Evolutionary conservation across 1,140 invertebrate species (phyloP).

Genomic region (Formica selysi): DNA sequence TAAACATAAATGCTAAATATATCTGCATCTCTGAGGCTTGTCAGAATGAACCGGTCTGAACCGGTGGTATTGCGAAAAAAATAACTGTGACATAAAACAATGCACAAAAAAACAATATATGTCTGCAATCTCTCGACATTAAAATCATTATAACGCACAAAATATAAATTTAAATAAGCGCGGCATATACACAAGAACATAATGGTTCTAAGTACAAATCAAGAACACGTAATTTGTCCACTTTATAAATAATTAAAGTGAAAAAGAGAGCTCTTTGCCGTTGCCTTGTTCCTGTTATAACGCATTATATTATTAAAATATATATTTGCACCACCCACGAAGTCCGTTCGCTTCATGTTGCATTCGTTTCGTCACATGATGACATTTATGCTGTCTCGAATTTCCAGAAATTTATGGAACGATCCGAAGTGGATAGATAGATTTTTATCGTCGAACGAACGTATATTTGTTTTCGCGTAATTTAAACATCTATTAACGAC

Average conservation of each 20-base stretch:
- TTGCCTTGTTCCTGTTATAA: neutral
- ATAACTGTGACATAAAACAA: conserved; percentile 49
- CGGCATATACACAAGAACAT: neutral
- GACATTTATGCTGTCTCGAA: conserved; percentile 30
- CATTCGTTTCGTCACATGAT: conserved; percentile 24
- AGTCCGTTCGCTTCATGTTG: neutral
- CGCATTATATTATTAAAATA: conserved; percentile 30
- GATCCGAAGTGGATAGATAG: neutral
- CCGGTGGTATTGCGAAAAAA: conserved; percentile 47
- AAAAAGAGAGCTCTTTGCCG: neutral
- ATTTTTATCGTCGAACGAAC: conserved; percentile 16
- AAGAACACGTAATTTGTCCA: neutral
- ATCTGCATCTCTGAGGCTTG: conserved; percentile 56
- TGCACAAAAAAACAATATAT: neutral
- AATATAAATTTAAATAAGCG: neutral
- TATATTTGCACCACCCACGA: conserved; percentile 15
- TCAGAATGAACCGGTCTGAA: conserved; percentile 66
- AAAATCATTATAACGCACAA: neutral
- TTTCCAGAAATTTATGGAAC: conserved; percentile 48
- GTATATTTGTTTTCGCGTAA: neutral
- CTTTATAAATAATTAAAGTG: conserved; percentile 28
- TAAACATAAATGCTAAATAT: conserved; percentile 77
- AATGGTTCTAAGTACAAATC: neutral
- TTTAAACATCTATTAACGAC: neutral
- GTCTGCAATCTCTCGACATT: neutral